Evolutionary conservation across 2,113 vertebrate genomes (phyloP).

Genomic region (western clawed frog (Xenopus tropicalis)): UCB_Xtro_10.0 CM004445.2:80291001-80291500

Average conservation of each 20-base stretch:
- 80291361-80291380: slow-evolving; percentile 20
- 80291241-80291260: background rate
- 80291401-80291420: slow-evolving; percentile 28
- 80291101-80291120: too few species aligned
- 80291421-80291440: slow-evolving; percentile 33
- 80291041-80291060: too few species aligned
- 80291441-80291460: slow-evolving; percentile 35
- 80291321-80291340: slow-evolving; percentile 33
- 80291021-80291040: too few species aligned
- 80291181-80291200: too few species aligned
- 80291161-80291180: too few species aligned
- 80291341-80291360: slow-evolving; percentile 26
- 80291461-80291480: slow-evolving; percentile 31
- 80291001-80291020: too few species aligned
- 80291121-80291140: too few species aligned
- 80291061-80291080: too few species aligned
- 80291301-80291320: slow-evolving; percentile 28
- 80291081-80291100: too few species aligned
- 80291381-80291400: slow-evolving; percentile 33
- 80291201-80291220: too few species aligned
- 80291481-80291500: slow-evolving; percentile 21
- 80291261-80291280: slow-evolving; percentile 13
- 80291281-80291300: slow-evolving; percentile 26
- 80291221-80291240: slow-evolving; percentile 1
- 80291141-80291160: too few species aligned